These are phyloP conservation scores for Crypturellus undulatus DNA, from an alignment of 2,113 vertebrate species.

Conservation along the genomic window DNA sequence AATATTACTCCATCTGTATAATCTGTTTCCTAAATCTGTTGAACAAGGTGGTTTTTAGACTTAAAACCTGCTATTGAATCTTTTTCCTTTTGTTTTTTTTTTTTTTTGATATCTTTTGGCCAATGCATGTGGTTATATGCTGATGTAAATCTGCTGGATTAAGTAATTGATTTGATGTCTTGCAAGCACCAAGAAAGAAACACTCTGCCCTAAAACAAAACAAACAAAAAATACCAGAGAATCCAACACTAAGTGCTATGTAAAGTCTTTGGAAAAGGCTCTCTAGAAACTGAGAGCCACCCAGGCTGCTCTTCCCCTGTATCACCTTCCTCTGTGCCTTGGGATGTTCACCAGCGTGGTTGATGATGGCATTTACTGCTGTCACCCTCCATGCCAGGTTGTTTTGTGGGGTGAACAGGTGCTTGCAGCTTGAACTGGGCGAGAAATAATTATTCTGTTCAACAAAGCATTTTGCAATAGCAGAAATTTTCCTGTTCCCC, in stretches of 20 bases:
- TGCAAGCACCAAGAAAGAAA: constrained; percentile 23
- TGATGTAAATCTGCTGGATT: constrained; percentile 13
- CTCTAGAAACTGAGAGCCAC: background rate
- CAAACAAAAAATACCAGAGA: background rate
- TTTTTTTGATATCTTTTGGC: constrained; percentile 3
- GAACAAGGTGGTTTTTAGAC: background rate
- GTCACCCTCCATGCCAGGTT: background rate
- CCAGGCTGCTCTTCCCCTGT: background rate
- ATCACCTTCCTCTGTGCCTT: background rate
- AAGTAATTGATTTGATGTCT: constrained; percentile 7
- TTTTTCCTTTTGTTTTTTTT: background rate
- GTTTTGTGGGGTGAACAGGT: background rate
- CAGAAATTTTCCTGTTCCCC: background rate
- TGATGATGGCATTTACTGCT: background rate
- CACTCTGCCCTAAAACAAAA: background rate
- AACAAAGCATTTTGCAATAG: background rate
- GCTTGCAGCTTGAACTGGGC: background rate
- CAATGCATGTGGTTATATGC: constrained; percentile 25
- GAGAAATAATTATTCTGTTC: background rate
- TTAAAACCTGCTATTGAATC: background rate
- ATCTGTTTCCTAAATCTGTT: background rate
- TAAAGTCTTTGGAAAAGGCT: background rate
- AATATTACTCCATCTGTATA: background rate
- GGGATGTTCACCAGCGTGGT: background rate
- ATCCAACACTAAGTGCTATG: background rate